Base-by-base conservation (phyloP, 2,888 invertebrate species). In the Drosophila cyrtoloma region DNA sequence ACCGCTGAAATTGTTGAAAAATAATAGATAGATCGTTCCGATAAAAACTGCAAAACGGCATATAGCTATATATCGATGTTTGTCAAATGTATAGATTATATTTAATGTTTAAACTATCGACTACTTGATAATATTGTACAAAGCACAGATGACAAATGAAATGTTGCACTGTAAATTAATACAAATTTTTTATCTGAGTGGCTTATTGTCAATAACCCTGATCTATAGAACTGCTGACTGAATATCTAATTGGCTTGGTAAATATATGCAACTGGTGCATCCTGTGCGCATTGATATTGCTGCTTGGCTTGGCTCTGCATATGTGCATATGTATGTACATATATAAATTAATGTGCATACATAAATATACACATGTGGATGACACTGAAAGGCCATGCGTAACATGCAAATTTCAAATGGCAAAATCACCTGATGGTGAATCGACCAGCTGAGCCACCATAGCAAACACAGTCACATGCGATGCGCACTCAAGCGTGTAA, bases 351-450 rank as follows among this genome's bases (percentile, higher is more conserved):
- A 47, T 47, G 47, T 55, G 37, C 42, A 37, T 37, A 39, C 39
- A 42, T 58, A 33, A 57, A 70, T 69, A 58, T 30, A 56, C 58
- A 55, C 63, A 58, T 58, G 67, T 55, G 56, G 71, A 67, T 86
- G 91, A 77, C 90, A 91, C 83, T 90, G 90, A 89, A 88, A 82
- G 84, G 90, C 82, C 91, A 90, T 89, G 90, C 89, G 87, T 89
- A 84, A 86, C 79, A 86, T 82, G 80, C 67, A 75, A 86, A 80
- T 85, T 73, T 69, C 68, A 75, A 78, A 77, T 72, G 76, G 60
- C 79, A 63, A 37, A 47, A 61, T 47, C 55, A 60, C 51, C 26
- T 28, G 35, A 39, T 60, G 71, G 44, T 59, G 56, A 37, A 37
- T 56, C 35, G 44, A 26, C 28, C 39, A n/a, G 55, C 16, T 22